Evolutionary conservation across 2,888 invertebrate genomes (phyloP).

Genomic region (Iselma pallidipennis): DNA sequence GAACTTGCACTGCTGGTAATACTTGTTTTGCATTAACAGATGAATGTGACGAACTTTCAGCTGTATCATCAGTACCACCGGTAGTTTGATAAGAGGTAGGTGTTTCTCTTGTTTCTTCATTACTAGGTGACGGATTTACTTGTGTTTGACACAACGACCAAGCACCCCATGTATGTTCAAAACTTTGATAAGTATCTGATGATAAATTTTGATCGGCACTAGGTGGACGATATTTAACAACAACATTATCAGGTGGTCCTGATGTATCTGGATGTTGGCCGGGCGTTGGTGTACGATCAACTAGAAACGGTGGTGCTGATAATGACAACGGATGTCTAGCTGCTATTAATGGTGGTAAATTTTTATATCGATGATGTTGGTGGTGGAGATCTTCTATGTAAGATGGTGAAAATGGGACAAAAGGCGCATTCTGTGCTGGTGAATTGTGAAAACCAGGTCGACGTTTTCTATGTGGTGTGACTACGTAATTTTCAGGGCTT

Average conservation of each 20-base stretch:
- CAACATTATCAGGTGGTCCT: constrained; percentile 59
- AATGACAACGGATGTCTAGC: constrained; percentile 71
- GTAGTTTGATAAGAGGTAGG: constrained; percentile 47
- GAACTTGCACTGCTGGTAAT: constrained; percentile 62
- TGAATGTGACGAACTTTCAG: constrained; percentile 55
- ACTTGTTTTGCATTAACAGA: constrained; percentile 53
- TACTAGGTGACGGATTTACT: constrained; percentile 58
- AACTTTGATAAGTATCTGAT: constrained; percentile 57
- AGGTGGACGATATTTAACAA: constrained; percentile 67
- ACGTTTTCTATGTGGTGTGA: constrained; percentile 84
- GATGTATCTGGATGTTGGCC: constrained; percentile 54
- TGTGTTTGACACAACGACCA: constrained; percentile 69
- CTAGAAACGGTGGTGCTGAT: constrained; percentile 74
- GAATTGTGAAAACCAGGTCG: constrained; percentile 87
- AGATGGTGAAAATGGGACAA: constrained; percentile 79
- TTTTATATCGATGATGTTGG: constrained; percentile 65
- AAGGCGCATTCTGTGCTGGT: constrained; percentile 84
- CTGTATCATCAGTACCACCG: constrained; percentile 38
- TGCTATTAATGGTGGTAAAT: constrained; percentile 61
- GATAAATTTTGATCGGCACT: constrained; percentile 66
- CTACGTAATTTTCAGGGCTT: constrained; percentile 80
- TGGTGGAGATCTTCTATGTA: constrained; percentile 73
- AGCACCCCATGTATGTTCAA: constrained; percentile 65
- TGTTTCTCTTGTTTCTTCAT: constrained; percentile 41
- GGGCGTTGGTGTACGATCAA: constrained; percentile 65